phyloP scores from a whole-genome alignment of 2,797 vertebrate species.

The Notamacropus eugenii region DNA sequence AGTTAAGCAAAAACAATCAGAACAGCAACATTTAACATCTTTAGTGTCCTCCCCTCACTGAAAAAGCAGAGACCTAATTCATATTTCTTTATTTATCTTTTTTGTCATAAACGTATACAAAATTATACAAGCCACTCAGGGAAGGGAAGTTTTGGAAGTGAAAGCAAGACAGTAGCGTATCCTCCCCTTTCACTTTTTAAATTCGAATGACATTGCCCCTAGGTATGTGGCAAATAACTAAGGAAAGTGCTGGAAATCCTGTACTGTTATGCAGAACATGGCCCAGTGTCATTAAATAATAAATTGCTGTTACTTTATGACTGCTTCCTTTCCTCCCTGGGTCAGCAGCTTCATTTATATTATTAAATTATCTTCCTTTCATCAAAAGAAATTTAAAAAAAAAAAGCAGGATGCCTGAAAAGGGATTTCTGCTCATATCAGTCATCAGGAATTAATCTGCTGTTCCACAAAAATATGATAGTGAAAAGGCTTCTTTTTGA shows the following conservation, averaged over 20 bases:
- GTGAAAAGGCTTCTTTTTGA: slow-evolving; percentile 18
- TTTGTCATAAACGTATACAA: background rate
- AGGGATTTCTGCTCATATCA: background rate
- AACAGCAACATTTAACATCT: background rate
- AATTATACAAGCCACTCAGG: background rate
- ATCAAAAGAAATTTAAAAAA: background rate
- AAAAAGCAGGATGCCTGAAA: slow-evolving; percentile 2
- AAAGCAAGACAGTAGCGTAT: background rate
- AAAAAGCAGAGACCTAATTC: background rate
- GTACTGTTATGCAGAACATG: background rate
- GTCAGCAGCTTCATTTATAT: background rate
- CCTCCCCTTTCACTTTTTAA: background rate
- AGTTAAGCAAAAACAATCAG: background rate
- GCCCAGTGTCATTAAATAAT: background rate
- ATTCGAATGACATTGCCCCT: background rate
- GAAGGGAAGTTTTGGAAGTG: slow-evolving; percentile 12
- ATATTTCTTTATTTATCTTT: background rate
- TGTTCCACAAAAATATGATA: slow-evolving; percentile 7
- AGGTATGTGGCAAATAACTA: background rate
- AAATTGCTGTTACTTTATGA: background rate
- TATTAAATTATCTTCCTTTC: slow-evolving; percentile 28
- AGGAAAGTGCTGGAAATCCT: background rate
- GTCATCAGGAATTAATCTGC: slow-evolving; percentile 31
- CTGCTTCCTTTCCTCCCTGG: background rate
- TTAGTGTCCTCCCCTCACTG: background rate